Conservation (phyloP, 2,888 invertebrate species). For the Cheilosia impressa region DNA sequence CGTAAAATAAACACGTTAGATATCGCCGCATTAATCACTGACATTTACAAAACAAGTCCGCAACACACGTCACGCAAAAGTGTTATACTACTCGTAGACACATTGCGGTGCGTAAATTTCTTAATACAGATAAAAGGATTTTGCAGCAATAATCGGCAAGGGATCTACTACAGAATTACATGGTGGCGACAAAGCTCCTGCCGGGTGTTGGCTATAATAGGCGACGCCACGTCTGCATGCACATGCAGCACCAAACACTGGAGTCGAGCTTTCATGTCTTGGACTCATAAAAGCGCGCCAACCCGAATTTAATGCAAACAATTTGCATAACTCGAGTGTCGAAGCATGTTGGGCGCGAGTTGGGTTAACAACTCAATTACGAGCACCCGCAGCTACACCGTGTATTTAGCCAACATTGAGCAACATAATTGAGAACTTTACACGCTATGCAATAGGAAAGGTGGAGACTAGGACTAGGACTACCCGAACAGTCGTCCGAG, state of each 20-base stretch:
- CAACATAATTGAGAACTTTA: slow-evolving; percentile 61
- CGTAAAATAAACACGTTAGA: slow-evolving; percentile 10
- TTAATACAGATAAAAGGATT: slow-evolving; percentile 49
- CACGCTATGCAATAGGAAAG: slow-evolving; percentile 50
- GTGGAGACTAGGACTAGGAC: not conserved
- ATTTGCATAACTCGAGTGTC: slow-evolving; percentile 72
- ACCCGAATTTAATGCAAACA: slow-evolving; percentile 68
- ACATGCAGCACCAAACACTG: slow-evolving; percentile 4
- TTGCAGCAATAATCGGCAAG: slow-evolving; percentile 5
- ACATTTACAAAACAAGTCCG: slow-evolving; percentile 44
- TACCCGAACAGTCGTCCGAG: not conserved
- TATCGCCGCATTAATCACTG: slow-evolving; percentile 55
- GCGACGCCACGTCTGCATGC: slow-evolving; percentile 72
- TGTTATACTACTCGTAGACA: not conserved
- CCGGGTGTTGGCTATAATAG: slow-evolving; percentile 59
- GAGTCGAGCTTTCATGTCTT: slow-evolving; percentile 50
- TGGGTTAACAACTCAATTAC: slow-evolving; percentile 74
- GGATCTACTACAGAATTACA: slow-evolving; percentile 36
- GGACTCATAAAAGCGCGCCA: slow-evolving; percentile 56
- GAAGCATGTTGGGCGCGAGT: slow-evolving; percentile 53
- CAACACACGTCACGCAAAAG: slow-evolving; percentile 40
- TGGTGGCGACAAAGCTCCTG: slow-evolving; percentile 51
- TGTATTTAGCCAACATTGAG: slow-evolving; percentile 56
- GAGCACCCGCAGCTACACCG: slow-evolving; percentile 40
- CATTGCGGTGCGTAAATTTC: slow-evolving; percentile 63